These are phyloP conservation scores for Caenorhabditis plicata DNA, from an alignment of 2,888 invertebrate species.

Conservation along the genomic window DNA sequence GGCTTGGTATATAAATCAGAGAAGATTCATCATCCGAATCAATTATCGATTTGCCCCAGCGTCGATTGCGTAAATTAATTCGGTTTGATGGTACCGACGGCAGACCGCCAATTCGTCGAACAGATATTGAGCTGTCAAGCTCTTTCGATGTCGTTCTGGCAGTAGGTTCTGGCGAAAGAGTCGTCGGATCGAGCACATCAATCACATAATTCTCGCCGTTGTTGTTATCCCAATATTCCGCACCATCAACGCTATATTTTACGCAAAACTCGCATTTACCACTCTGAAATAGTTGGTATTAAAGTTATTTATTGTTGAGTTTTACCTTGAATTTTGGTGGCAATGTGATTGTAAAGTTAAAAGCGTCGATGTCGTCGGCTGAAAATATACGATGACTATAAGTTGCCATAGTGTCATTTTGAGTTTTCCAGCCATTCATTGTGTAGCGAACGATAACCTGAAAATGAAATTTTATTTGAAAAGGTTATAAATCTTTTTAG, in stretches of 20 bases:
- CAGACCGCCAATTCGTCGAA: not conserved
- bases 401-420: constrained; percentile 22
- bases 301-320: not conserved
- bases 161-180: constrained; percentile 3
- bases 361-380: constrained; percentile 41
- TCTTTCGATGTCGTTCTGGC: not conserved
- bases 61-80: constrained; percentile 12
- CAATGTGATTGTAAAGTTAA: constrained; percentile 35
- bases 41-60: constrained; percentile 26
- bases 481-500: not conserved
- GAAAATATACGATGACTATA: constrained; percentile 38
- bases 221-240: constrained; percentile 46
- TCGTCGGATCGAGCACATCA: constrained; percentile 6
- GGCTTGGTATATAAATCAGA: constrained; percentile 2
- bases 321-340: constrained; percentile 23
- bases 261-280: constrained; percentile 44
- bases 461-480: constrained; percentile 1
- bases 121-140: not conserved
- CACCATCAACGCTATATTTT: constrained; percentile 22
- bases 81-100: constrained; percentile 7
- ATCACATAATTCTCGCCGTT: constrained; percentile 35
- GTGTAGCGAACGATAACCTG: constrained; percentile 37
- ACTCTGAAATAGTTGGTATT: constrained; percentile 12
- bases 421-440: constrained; percentile 29
- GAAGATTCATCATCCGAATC: constrained; percentile 26